These are phyloP conservation scores for Pseudomyrmex gracilis DNA, from an alignment of 1,140 invertebrate genomes.

Conservation along the genomic window DNA sequence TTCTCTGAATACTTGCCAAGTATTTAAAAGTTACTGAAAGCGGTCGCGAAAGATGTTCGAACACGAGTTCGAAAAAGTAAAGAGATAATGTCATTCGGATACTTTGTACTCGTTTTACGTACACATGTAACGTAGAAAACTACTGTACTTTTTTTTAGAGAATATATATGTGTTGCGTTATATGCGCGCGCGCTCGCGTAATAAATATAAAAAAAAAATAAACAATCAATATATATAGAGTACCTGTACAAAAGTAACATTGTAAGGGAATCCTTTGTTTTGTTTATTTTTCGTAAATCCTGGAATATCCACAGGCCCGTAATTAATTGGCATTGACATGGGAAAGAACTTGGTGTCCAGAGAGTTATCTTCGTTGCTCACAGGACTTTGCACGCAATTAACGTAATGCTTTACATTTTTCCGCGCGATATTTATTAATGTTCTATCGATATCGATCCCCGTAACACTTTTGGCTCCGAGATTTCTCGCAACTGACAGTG, in stretches of 20 bases:
- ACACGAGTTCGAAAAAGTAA: too few relatives aligned
- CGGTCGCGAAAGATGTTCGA: too few relatives aligned
- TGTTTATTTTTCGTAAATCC: constrained; percentile 85
- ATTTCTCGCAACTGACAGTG: constrained; percentile 93
- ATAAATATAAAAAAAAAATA: too few relatives aligned
- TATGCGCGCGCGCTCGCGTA: too few relatives aligned
- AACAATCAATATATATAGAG: constrained; percentile 42
- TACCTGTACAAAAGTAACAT: constrained; percentile 95
- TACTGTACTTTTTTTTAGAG: too few relatives aligned
- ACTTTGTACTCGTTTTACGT: too few relatives aligned
- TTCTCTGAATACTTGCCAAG: too few relatives aligned
- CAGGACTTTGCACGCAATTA: constrained; percentile 84
- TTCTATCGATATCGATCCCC: constrained; percentile 98
- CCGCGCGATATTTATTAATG: constrained; percentile 93
- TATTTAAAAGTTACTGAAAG: too few relatives aligned
- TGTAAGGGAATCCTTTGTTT: constrained; percentile 91
- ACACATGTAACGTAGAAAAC: too few relatives aligned
- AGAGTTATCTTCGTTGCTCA: constrained; percentile 77
- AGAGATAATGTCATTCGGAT: too few relatives aligned
- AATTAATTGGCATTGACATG: constrained; percentile 93
- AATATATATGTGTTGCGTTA: too few relatives aligned
- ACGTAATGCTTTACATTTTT: constrained; percentile 94
- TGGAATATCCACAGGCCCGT: constrained; percentile 91
- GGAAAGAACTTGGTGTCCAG: constrained; percentile 90
- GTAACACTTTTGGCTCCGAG: constrained; percentile 93